A percentile compares a stretch with the other conserved stretches of the same genome.
These are phyloP conservation scores for Gnathonemus echidnorhynchus DNA, from an alignment of 2,113 vertebrate genomes.

Conservation along the genomic window DNA sequence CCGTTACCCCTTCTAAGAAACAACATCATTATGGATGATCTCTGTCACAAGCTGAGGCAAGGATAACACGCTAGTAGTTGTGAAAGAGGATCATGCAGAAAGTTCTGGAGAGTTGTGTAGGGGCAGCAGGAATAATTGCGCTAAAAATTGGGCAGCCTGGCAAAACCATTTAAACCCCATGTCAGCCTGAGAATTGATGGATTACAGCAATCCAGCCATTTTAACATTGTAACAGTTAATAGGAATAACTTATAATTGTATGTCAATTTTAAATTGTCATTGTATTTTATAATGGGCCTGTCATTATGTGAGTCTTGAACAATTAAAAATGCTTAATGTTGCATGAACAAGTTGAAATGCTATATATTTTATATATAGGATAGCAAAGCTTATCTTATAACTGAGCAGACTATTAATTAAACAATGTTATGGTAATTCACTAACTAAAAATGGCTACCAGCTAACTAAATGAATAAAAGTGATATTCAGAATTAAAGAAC, in stretches of 20 bases:
- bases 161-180: constrained; percentile 31
- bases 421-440: background rate
- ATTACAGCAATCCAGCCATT: constrained; percentile 23
- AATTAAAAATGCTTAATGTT: background rate
- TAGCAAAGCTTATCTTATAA: background rate
- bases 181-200: constrained; percentile 14
- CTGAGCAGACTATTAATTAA: background rate
- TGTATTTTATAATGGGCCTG: background rate
- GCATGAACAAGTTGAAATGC: background rate
- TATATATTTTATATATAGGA: background rate
- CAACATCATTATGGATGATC: constrained; percentile 48
- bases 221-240: background rate
- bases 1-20: constrained; percentile 10
- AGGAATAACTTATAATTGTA: background rate
- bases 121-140: constrained; percentile 40
- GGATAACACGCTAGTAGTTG: constrained; percentile 40
- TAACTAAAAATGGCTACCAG: background rate
- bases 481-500: background rate
- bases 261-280: background rate
- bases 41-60: constrained; percentile 39
- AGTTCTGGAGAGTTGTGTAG: constrained; percentile 20
- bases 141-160: constrained; percentile 42
- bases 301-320: background rate
- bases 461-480: background rate
- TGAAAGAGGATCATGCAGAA: constrained; percentile 35